These are phyloP conservation scores for Panurus biarmicus DNA, from an alignment of 2,113 vertebrate species.

Conservation along the genomic window DNA sequence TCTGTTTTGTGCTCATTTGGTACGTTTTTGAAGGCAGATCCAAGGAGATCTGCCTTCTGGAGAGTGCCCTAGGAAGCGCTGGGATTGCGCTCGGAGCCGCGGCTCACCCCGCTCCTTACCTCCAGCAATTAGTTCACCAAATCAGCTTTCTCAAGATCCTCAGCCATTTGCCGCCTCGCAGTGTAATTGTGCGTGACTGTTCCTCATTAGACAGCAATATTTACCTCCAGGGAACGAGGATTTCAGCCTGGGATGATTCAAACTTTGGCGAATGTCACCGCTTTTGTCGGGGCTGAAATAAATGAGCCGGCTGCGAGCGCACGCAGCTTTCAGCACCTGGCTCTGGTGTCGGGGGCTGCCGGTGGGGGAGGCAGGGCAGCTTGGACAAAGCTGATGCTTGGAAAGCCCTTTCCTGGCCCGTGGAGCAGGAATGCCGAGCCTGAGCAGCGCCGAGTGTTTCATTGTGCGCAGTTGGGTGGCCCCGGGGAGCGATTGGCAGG, in stretches of 20 bases:
- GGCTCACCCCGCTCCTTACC: background rate
- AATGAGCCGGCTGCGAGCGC: background rate
- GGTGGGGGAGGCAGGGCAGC: background rate
- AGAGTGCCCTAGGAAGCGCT: background rate
- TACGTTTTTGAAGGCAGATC: background rate
- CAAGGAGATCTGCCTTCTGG: background rate
- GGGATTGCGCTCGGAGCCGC: background rate
- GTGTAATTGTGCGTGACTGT: background rate
- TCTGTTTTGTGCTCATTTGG: background rate
- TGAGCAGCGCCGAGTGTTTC: background rate
- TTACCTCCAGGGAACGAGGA: slow-evolving; percentile 42
- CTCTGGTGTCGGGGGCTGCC: background rate
- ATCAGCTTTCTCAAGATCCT: background rate
- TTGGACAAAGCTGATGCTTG: background rate
- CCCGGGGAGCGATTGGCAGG: background rate
- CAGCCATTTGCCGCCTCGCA: slow-evolving; percentile 28
- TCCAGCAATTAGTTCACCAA: slow-evolving; percentile 26
- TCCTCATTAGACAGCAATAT: slow-evolving; percentile 45
- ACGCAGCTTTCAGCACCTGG: background rate
- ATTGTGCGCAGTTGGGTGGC: background rate
- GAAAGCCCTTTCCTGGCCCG: rapidly evolving
- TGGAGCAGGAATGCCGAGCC: background rate
- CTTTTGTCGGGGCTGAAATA: slow-evolving; percentile 27
- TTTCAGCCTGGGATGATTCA: slow-evolving; percentile 34
- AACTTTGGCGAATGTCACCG: slow-evolving; percentile 43